A percentile compares a stretch with the other conserved stretches of the same genome.
These are phyloP conservation scores for Hippocampus abdominalis DNA, from an alignment of 2,113 vertebrate species.

Conservation along the genomic window DNA sequence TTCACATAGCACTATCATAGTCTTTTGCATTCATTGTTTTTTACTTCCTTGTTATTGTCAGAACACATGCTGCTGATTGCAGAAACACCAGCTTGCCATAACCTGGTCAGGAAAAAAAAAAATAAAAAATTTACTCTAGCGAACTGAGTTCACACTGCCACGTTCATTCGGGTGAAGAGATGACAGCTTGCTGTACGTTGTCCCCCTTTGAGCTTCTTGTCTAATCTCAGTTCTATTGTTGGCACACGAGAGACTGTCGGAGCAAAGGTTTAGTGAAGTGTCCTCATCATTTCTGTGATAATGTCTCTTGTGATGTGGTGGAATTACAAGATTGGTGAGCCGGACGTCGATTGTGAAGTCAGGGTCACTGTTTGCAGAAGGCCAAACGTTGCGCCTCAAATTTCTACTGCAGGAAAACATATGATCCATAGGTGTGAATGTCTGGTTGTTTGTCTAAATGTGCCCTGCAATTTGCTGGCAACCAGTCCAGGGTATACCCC, in stretches of 20 bases:
- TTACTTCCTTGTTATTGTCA: background rate
- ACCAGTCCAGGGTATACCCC: background rate
- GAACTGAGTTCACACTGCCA: background rate
- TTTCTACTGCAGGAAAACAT: background rate
- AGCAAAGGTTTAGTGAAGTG: conserved; percentile 51
- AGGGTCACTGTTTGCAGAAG: conserved; percentile 15
- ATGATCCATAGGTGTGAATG: background rate
- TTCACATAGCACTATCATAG: background rate
- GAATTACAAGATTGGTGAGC: conserved; percentile 32
- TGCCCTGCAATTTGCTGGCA: background rate
- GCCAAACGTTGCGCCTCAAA: conserved; percentile 10
- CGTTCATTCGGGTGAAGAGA: background rate
- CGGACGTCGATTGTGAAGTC: conserved; percentile 28
- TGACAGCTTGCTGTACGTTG: background rate
- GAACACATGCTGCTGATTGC: background rate
- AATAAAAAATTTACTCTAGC: background rate
- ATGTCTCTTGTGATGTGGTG: conserved; percentile 40
- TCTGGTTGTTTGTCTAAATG: background rate
- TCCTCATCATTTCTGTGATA: conserved; percentile 53
- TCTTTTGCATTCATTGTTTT: background rate
- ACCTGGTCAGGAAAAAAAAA: background rate
- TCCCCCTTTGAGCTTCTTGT: conserved; percentile 40
- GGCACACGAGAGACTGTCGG: conserved; percentile 44
- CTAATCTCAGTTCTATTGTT: conserved; percentile 57
- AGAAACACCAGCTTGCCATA: background rate